Conservation (phyloP, 2,888 invertebrate species). For the Agrotis exclamationis region DNA sequence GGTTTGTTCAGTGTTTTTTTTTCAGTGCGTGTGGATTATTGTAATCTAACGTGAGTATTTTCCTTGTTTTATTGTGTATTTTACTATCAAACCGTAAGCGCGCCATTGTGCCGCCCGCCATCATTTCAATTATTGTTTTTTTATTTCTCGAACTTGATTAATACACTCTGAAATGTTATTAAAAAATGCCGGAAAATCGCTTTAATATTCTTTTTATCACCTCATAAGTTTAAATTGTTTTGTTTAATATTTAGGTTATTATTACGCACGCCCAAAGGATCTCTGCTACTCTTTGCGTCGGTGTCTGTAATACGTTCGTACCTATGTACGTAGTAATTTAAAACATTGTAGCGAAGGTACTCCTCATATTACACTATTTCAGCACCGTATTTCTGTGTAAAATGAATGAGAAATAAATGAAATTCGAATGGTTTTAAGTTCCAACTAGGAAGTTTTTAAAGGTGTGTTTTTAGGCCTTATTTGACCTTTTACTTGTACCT, state of each 20-base stretch:
- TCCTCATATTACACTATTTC: conserved; percentile 49
- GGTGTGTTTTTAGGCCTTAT: conserved; percentile 43
- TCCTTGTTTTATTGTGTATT: conserved; percentile 53
- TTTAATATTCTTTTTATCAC: not conserved
- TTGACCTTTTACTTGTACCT: conserved; percentile 47
- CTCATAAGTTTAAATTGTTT: not conserved
- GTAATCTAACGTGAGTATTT: conserved; percentile 76
- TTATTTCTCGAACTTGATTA: conserved; percentile 56
- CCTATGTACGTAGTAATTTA: conserved; percentile 29
- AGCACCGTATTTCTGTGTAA: conserved; percentile 15
- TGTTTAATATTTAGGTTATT: conserved; percentile 55
- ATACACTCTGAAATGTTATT: not conserved
- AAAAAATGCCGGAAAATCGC: conserved; percentile 20
- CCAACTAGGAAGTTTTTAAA: conserved; percentile 54
- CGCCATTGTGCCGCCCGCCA: conserved; percentile 89
- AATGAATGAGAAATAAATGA: conserved; percentile 27
- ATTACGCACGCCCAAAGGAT: conserved; percentile 39
- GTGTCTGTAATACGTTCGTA: conserved; percentile 40
- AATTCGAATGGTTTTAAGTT: conserved; percentile 36
- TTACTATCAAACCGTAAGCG: conserved; percentile 63
- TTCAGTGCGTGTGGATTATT: conserved; percentile 71
- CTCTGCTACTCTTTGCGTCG: conserved; percentile 44
- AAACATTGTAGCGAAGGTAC: conserved; percentile 15
- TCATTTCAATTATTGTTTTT: conserved; percentile 77
- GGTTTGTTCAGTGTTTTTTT: conserved; percentile 69